These are phyloP conservation scores for Ctenochaetus hawaiiensis DNA, from an alignment of 2,797 vertebrate species.

Conservation along the genomic window DNA sequence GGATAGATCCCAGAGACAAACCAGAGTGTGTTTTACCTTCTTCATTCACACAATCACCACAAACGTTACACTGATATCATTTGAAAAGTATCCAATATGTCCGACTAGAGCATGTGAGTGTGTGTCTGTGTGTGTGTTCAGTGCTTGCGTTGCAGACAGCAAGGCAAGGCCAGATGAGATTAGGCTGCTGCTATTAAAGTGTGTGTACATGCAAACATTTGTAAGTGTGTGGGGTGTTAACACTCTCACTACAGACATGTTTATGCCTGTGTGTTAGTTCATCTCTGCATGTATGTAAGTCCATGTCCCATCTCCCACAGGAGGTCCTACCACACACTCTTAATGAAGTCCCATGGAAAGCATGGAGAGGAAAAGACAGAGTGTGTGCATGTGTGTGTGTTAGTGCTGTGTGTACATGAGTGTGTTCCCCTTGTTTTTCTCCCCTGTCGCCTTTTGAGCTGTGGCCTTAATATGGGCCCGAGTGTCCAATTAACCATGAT, in stretches of 20 bases:
- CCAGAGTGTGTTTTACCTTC: not conserved
- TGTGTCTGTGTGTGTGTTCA: not conserved
- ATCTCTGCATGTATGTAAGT: constrained; percentile 34
- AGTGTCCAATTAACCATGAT: constrained; percentile 89
- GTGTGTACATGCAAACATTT: constrained; percentile 32
- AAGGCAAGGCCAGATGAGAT: too few relatives aligned
- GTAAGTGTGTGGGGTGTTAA: constrained; percentile 26
- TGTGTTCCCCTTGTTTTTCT: constrained; percentile 80
- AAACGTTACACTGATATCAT: constrained; percentile 10
- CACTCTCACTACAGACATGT: constrained; percentile 26
- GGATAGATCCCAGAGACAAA: not conserved
- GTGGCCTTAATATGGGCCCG: constrained; percentile 90
- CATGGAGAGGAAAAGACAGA: not conserved
- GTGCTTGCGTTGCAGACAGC: not conserved
- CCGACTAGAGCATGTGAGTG: too few relatives aligned
- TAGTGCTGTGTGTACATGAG: constrained; percentile 11
- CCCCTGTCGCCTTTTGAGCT: constrained; percentile 86
- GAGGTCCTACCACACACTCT: constrained; percentile 75
- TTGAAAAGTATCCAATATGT: constrained; percentile 36
- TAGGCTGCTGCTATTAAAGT: constrained; percentile 6
- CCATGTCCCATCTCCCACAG: constrained; percentile 71
- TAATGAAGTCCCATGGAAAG: constrained; percentile 83
- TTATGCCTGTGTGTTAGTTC: constrained; percentile 47
- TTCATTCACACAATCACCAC: not conserved
- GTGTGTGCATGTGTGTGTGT: constrained; percentile 17